phyloP scores from a whole-genome alignment of 2,113 vertebrate species.

The Glareola pratincola region DNA sequence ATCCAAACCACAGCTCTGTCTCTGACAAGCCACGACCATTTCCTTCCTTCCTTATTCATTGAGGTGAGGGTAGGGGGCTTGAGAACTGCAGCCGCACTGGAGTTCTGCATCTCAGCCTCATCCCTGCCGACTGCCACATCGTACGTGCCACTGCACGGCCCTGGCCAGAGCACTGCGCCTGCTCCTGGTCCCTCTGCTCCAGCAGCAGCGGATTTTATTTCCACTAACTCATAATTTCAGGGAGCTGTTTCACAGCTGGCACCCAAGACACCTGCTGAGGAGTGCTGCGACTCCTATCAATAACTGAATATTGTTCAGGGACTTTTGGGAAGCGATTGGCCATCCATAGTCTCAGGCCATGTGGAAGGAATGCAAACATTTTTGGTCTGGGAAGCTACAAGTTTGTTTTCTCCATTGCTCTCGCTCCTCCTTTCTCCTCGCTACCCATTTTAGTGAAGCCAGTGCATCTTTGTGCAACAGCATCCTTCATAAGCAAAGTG shows the following conservation, averaged over 20 bases:
- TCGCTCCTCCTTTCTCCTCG: neutral
- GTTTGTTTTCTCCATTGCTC: neutral
- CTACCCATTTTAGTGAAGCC: neutral
- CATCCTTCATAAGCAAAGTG: neutral
- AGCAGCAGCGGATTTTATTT: neutral
- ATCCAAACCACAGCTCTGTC: neutral
- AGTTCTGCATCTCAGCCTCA: rapidly evolving
- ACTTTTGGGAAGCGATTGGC: neutral
- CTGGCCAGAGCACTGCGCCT: rapidly evolving
- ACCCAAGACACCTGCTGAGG: neutral
- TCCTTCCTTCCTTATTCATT: neutral
- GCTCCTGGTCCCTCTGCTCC: neutral
- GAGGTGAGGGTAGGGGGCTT: neutral
- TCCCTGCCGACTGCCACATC: neutral
- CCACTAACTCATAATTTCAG: neutral
- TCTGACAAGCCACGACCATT: neutral
- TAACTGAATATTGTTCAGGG: neutral
- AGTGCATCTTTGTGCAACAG: neutral
- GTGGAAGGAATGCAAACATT: neutral
- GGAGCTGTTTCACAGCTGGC: neutral
- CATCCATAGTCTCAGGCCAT: neutral
- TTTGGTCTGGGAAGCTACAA: neutral
- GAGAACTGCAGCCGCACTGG: neutral
- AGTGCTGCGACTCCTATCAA: neutral
- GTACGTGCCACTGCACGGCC: rapidly evolving